phyloP scores from a whole-genome alignment of 2,888 invertebrate genomes.

The Dorcus parallelipipedus region DNA sequence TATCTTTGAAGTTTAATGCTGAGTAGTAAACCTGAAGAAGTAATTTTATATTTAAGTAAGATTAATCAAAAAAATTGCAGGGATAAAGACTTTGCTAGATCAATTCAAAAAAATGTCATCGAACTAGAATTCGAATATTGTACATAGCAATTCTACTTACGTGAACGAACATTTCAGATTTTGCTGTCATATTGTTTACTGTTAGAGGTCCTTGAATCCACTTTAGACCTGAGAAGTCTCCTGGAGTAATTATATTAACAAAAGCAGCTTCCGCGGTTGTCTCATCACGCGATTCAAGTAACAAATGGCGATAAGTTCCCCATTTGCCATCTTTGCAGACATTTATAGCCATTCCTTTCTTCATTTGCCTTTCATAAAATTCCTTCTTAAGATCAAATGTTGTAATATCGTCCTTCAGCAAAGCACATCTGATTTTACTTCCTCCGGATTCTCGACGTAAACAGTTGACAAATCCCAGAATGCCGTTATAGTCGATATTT shows the following conservation, averaged over 20 bases:
- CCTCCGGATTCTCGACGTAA: slow-evolving; percentile 62
- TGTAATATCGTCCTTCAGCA: slow-evolving; percentile 59
- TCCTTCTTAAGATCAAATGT: slow-evolving; percentile 60
- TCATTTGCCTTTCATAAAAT: slow-evolving; percentile 62
- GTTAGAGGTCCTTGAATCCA: slow-evolving; percentile 66
- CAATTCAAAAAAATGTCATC: too few relatives aligned
- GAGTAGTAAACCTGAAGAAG: slow-evolving; percentile 67
- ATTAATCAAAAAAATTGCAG: not conserved
- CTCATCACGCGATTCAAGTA: slow-evolving; percentile 20
- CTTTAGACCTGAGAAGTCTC: slow-evolving; percentile 76
- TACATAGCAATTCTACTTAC: not conserved
- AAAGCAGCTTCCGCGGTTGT: slow-evolving; percentile 63
- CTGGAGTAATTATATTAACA: slow-evolving; percentile 70
- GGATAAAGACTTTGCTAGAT: not conserved
- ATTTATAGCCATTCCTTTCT: slow-evolving; percentile 74
- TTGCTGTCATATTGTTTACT: not conserved
- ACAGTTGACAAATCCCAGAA: slow-evolving; percentile 84
- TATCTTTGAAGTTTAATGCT: slow-evolving; percentile 89
- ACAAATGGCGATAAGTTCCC: slow-evolving; percentile 45
- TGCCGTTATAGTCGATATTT: slow-evolving; percentile 66
- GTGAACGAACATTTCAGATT: not conserved
- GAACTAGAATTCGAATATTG: too few relatives aligned
- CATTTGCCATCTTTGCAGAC: slow-evolving; percentile 59
- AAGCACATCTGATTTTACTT: slow-evolving; percentile 56
- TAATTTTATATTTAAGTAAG: too few relatives aligned